Conservation (phyloP, 2,888 invertebrate genomes). For the Chromoteleia sp. region DNA sequence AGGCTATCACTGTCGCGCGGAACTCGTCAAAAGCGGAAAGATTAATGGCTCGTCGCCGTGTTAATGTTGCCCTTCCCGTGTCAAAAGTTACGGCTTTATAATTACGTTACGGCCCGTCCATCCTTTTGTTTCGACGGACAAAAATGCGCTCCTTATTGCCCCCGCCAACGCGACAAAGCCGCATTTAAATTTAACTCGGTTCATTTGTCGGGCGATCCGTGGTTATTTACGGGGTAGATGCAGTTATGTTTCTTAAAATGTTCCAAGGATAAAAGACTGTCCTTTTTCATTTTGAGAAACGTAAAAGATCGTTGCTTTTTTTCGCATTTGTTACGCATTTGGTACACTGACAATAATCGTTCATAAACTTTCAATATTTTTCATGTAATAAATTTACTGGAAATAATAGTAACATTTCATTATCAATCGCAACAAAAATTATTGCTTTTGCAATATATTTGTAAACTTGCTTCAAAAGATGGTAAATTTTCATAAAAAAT, state of each 20-base stretch:
- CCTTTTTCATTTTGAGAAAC: neutral
- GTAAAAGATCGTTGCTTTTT: conserved; percentile 4
- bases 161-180: conserved; percentile 26
- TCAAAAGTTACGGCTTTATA: conserved; percentile 40
- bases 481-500: no score
- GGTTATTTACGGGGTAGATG: conserved; percentile 44
- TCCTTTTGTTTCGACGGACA: conserved; percentile 37
- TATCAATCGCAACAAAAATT: no score
- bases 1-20: conserved; percentile 41
- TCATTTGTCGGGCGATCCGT: conserved; percentile 45
- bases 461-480: no score
- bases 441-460: no score
- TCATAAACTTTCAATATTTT: no score
- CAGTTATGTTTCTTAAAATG: conserved; percentile 30
- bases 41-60: conserved; percentile 46
- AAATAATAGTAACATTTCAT: no score
- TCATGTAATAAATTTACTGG: no score
- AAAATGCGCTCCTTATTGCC: conserved; percentile 45
- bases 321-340: neutral
- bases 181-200: conserved; percentile 60
- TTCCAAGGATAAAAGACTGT: conserved; percentile 8
- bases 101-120: conserved; percentile 37
- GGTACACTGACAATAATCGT: no score
- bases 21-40: conserved; percentile 50
- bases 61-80: conserved; percentile 30